Conservation (phyloP, 2,113 vertebrate species). For the Collichthys lucidus region DNA sequence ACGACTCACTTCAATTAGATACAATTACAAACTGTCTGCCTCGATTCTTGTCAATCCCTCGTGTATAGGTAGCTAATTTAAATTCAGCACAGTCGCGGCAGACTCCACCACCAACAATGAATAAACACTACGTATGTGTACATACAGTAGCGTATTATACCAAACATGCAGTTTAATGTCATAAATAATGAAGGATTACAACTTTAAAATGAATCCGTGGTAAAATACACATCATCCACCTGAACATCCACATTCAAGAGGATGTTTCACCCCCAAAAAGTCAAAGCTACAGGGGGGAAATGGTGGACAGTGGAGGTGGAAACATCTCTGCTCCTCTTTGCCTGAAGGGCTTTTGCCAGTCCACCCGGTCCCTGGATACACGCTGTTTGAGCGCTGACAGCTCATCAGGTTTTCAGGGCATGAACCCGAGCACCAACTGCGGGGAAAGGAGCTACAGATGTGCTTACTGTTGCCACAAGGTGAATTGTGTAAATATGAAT, state of each 20-base stretch:
- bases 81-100: not conserved
- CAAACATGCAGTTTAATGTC: not conserved
- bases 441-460: conserved; percentile 9
- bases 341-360: conserved; percentile 29
- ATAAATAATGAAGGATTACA: not conserved
- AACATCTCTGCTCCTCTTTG: too few relatives aligned
- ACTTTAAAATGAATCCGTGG: too few relatives aligned
- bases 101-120: not conserved
- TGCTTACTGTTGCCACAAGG: conserved; percentile 2
- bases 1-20: not conserved
- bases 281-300: not conserved
- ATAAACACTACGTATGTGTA: not conserved
- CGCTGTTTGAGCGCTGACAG: conserved; percentile 38
- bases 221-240: too few relatives aligned
- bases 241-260: not conserved
- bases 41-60: not conserved
- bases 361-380: conserved; percentile 23
- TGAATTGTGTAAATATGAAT: not conserved
- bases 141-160: too few relatives aligned
- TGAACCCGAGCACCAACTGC: conserved; percentile 25
- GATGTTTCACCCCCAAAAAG: not conserved
- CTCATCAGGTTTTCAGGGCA: conserved; percentile 32
- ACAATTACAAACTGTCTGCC: not conserved
- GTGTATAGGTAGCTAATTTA: not conserved
- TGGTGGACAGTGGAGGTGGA: not conserved